phyloP scores from a whole-genome alignment of 2,888 invertebrate genomes.

The Orchesella flavescens region DNA sequence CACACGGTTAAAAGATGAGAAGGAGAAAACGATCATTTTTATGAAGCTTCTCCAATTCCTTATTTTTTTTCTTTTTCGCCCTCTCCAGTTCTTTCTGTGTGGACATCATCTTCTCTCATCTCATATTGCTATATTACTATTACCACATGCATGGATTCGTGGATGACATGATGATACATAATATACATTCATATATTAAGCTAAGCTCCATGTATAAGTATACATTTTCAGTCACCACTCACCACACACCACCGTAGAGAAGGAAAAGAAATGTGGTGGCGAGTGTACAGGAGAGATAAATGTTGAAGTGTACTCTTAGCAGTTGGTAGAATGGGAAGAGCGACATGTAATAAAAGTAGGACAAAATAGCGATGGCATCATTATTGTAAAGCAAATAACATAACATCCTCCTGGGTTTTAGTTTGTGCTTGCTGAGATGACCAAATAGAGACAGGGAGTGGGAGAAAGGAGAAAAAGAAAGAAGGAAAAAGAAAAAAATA shows the following conservation, averaged over 20 bases:
- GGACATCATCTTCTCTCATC: not conserved
- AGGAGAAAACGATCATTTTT: conserved; percentile 42
- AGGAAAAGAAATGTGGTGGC: not conserved
- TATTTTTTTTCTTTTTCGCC: conserved; percentile 17
- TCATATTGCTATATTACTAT: conserved; percentile 15
- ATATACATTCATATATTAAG: not conserved
- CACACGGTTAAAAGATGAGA: not conserved
- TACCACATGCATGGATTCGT: not conserved
- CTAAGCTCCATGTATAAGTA: not conserved
- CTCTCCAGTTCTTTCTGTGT: not conserved
- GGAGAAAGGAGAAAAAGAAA: conserved; percentile 18
- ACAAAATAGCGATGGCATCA: conserved; percentile 59
- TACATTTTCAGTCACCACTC: not conserved
- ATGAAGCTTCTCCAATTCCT: conserved; percentile 26
- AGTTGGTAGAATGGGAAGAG: not conserved
- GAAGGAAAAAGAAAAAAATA: not conserved
- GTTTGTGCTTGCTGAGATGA: conserved; percentile 34
- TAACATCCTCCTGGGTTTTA: conserved; percentile 49
- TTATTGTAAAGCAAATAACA: conserved; percentile 60
- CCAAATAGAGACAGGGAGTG: not conserved
- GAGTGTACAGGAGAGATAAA: conserved; percentile 55
- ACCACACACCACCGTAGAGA: not conserved
- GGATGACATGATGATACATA: conserved; percentile 40
- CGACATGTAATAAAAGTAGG: conserved; percentile 48
- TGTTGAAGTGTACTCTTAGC: conserved; percentile 29